A percentile compares a stretch with the other conserved stretches of the same genome.
phyloP scores from a whole-genome alignment of 1,140 invertebrate genomes.

The Samia ricini region DNA sequence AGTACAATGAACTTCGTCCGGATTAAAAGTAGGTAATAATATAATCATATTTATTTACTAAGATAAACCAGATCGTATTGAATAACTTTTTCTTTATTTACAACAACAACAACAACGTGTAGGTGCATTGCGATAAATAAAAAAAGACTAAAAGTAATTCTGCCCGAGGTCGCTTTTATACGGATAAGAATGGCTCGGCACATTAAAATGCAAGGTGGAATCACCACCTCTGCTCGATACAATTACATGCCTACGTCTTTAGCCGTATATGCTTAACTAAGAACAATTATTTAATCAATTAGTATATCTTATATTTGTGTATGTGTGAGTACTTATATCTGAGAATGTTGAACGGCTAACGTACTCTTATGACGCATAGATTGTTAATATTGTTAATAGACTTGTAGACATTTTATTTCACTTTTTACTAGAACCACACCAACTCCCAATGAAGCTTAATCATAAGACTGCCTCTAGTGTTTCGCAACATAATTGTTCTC shows the following conservation, averaged over 20 bases:
- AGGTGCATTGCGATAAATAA: conserved; percentile 30
- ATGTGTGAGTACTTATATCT: background rate
- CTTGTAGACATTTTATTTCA: no score
- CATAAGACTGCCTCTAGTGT: no score
- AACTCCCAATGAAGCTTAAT: no score
- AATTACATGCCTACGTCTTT: conserved; percentile 6
- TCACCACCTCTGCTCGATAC: conserved; percentile 9
- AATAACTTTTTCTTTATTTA: conserved; percentile 15
- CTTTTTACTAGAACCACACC: no score
- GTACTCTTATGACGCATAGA: background rate
- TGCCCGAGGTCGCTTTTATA: conserved; percentile 39
- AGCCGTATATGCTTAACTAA: background rate
- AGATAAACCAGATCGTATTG: background rate
- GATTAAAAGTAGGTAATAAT: background rate
- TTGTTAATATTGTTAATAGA: no score
- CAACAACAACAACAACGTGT: conserved; percentile 12
- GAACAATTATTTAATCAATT: background rate
- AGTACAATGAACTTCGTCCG: background rate
- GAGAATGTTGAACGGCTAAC: background rate
- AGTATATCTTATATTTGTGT: background rate
- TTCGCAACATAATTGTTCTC: no score
- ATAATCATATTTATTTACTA: background rate
- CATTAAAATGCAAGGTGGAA: conserved; percentile 21
- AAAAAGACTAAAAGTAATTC: conserved; percentile 37
- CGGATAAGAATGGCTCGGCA: conserved; percentile 14